phyloP scores from a whole-genome alignment of 2,113 vertebrate genomes.

The Alectura lathami region DNA sequence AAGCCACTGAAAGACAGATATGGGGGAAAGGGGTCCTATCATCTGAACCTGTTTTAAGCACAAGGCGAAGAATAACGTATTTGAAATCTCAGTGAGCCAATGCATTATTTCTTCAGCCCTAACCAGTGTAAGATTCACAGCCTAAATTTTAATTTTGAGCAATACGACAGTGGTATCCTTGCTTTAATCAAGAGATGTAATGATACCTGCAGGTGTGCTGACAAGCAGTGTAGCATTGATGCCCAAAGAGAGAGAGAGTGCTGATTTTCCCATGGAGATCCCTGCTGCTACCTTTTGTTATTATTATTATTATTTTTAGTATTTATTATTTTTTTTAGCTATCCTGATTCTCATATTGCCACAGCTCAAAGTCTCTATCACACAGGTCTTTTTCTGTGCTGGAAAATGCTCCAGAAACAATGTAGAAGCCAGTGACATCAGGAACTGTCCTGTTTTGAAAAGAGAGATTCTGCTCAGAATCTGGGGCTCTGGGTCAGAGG shows the following conservation, averaged over 20 bases:
- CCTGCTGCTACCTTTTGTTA: neutral
- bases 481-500: accelerated
- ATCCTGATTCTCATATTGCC: neutral
- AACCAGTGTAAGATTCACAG: neutral
- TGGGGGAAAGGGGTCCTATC: neutral
- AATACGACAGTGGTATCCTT: neutral
- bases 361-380: neutral
- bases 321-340: neutral
- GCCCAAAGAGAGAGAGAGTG: neutral
- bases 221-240: neutral
- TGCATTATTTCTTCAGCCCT: neutral
- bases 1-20: neutral
- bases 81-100: neutral
- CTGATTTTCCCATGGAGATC: neutral
- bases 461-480: neutral
- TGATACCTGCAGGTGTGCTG: neutral
- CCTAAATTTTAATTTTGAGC: neutral
- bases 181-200: neutral
- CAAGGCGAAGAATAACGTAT: neutral
- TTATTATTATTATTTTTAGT: too few species aligned
- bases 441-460: neutral
- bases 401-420: neutral
- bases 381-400: neutral
- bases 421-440: neutral
- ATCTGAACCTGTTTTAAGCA: neutral